Conservation (phyloP, 64 coral and sea anemone species). For the Exaiptasia diaphana region DNA sequence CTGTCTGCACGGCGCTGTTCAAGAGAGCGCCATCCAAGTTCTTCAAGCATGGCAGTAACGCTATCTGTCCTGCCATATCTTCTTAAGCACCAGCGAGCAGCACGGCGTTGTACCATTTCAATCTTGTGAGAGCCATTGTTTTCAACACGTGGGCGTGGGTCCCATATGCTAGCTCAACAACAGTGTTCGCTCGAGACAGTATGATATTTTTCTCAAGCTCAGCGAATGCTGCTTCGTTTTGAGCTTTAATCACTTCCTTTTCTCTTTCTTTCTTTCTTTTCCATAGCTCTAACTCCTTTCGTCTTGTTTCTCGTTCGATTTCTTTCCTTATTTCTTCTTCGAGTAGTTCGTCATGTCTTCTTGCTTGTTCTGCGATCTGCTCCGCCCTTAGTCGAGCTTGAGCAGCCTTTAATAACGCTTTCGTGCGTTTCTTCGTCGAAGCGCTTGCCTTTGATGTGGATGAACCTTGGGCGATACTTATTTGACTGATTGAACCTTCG, state of each 20-base stretch:
- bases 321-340: background rate
- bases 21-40: too few species aligned
- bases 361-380: background rate
- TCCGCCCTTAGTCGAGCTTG: background rate
- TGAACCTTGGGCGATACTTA: background rate
- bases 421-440: slow-evolving; percentile 1
- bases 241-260: background rate
- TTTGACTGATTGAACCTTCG: background rate
- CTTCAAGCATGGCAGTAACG: too few species aligned
- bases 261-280: background rate
- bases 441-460: background rate
- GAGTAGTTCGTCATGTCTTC: background rate
- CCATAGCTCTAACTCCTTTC: background rate
- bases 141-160: too few species aligned
- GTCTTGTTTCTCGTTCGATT: background rate
- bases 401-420: background rate
- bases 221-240: background rate
- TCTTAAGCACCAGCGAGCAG: too few species aligned
- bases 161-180: too few species aligned
- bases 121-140: too few species aligned
- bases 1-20: too few species aligned
- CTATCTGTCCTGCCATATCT: too few species aligned
- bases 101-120: too few species aligned
- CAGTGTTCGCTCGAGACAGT: background rate
- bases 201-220: background rate